Evolutionary conservation across 1,140 invertebrate genomes (phyloP).

Genomic region (Diachasma alloeum): DNA sequence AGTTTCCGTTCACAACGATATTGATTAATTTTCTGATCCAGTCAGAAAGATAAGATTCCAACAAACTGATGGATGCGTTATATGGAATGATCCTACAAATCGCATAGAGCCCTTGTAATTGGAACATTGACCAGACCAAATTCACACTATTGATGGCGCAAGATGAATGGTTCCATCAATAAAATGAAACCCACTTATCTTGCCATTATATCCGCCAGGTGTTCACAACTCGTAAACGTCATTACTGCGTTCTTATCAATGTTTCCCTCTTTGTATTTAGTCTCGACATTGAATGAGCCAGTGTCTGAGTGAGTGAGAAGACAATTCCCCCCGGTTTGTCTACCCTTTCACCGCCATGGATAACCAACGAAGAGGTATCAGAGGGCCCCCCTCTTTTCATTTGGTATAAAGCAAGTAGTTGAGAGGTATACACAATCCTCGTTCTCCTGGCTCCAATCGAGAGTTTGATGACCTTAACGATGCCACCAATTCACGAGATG

Average conservation of each 20-base stretch:
- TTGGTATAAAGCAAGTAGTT: background rate
- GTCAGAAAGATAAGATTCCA: too few species aligned
- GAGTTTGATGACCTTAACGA: slow-evolving; percentile 28
- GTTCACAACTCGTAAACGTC: slow-evolving; percentile 20
- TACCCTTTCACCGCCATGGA: background rate
- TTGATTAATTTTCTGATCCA: too few species aligned
- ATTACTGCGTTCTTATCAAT: slow-evolving; percentile 8
- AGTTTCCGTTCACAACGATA: too few species aligned
- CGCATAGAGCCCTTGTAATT: too few species aligned
- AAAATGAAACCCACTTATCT: background rate
- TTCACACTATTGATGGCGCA: background rate
- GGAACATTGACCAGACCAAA: too few species aligned
- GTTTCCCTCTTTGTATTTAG: background rate
- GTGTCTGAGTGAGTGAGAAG: background rate
- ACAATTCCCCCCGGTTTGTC: background rate
- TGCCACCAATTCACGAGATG: background rate
- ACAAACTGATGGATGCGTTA: too few species aligned
- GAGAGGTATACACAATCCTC: slow-evolving; percentile 11
- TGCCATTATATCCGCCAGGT: slow-evolving; percentile 14
- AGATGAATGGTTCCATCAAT: background rate
- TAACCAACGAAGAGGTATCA: background rate
- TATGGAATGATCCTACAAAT: too few species aligned
- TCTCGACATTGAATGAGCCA: slow-evolving; percentile 12
- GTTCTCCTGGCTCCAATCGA: slow-evolving; percentile 5
- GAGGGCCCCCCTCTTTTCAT: background rate